Conservation (phyloP, 2,888 invertebrate genomes). For the Drosophila falleni region DNA sequence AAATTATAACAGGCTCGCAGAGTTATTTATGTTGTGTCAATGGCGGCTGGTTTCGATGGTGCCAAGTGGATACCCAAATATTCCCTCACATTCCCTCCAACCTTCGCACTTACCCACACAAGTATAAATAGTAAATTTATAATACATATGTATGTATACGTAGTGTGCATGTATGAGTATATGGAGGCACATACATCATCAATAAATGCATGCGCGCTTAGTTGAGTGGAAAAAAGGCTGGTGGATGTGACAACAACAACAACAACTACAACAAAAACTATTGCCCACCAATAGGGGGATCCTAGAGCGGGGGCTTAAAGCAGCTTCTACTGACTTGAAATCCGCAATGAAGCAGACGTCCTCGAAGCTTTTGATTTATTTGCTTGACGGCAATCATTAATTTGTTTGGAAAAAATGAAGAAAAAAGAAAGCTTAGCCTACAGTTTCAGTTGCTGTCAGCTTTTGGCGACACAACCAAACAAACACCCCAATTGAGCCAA, state of each 20-base stretch:
- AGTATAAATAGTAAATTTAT: conserved; percentile 18
- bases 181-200: conserved; percentile 59
- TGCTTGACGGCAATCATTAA: conserved; percentile 71
- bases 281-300: conserved; percentile 22
- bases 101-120: background rate
- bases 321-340: conserved; percentile 20
- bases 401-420: conserved; percentile 50
- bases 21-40: conserved; percentile 75
- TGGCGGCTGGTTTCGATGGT: conserved; percentile 49
- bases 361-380: conserved; percentile 74
- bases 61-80: conserved; percentile 43
- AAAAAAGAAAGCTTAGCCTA: conserved; percentile 57
- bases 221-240: conserved; percentile 75
- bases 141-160: background rate
- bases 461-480: conserved; percentile 62
- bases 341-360: conserved; percentile 10
- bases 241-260: conserved; percentile 29
- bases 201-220: conserved; percentile 68
- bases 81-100: background rate
- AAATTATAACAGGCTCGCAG: conserved; percentile 74
- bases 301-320: conserved; percentile 27
- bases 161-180: background rate
- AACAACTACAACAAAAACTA: conserved; percentile 34
- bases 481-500: conserved; percentile 19
- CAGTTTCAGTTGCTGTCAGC: conserved; percentile 71